Percentiles rank a stretch among this genome's conserved stretches.
Conservation (phyloP, 2,888 invertebrate species). For the Polietes domitor region DNA sequence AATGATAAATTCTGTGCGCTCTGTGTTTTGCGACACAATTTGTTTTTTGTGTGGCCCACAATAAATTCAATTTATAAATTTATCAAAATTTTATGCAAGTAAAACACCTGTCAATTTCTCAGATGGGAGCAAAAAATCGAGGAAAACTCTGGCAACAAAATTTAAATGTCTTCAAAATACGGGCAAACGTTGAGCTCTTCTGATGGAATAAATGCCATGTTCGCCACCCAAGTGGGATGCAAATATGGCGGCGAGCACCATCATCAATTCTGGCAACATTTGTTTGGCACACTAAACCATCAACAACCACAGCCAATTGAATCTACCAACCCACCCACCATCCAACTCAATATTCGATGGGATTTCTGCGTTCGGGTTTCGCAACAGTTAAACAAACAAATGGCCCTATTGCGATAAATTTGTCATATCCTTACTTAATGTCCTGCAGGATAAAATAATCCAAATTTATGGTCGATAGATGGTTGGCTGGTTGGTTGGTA, state of each 20-base stretch:
- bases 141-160: not conserved
- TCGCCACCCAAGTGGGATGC: not conserved
- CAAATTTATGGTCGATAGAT: constrained; percentile 73
- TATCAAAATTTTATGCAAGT: constrained; percentile 18
- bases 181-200: not conserved
- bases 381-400: constrained; percentile 60
- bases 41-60: not conserved
- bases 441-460: constrained; percentile 74
- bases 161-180: not conserved
- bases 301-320: constrained; percentile 3
- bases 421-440: constrained; percentile 76
- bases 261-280: constrained; percentile 29
- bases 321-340: not conserved
- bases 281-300: constrained; percentile 36
- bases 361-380: constrained; percentile 1
- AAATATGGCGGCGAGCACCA: not conserved
- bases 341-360: not conserved
- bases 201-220: not conserved
- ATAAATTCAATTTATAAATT: constrained; percentile 5
- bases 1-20: not conserved
- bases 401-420: constrained; percentile 73
- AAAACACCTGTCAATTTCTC: constrained; percentile 25
- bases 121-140: not conserved
- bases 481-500: constrained; percentile 45
- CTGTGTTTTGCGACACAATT: not conserved